Conservation (phyloP, 2,113 vertebrate genomes). For the Pardalotus punctatus region DNA sequence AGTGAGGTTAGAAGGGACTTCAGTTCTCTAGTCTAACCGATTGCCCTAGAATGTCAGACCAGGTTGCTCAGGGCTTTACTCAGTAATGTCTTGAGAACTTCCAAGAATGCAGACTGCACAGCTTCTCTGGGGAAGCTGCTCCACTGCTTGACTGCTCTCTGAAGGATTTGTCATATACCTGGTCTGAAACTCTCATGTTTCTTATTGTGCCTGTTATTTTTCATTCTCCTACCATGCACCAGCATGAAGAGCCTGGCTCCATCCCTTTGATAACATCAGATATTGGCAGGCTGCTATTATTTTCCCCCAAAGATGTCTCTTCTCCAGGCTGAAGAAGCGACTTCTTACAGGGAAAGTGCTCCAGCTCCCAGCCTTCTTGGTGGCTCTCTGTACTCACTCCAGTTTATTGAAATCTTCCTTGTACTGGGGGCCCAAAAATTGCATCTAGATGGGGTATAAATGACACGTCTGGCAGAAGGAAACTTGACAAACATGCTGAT, state of each 20-base stretch:
- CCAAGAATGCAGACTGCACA: neutral
- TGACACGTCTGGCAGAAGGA: neutral
- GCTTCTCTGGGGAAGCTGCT: neutral
- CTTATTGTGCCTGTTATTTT: neutral
- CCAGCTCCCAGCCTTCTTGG: neutral
- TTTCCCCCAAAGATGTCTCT: neutral
- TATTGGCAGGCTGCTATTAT: neutral
- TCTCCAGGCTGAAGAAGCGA: neutral
- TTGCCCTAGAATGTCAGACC: neutral
- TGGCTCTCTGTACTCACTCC: neutral
- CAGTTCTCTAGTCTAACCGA: neutral
- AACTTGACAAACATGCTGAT: neutral
- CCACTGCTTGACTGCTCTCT: neutral
- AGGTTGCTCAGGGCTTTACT: neutral
- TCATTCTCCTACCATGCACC: neutral
- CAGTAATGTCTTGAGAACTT: neutral
- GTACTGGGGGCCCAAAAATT: neutral
- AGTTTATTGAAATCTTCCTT: neutral
- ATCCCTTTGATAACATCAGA: neutral
- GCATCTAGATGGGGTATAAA: neutral
- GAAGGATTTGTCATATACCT: neutral
- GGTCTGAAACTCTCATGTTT: neutral
- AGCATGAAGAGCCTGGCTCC: neutral
- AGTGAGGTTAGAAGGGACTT: neutral
- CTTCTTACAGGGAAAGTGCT: neutral